Base-by-base conservation (phyloP, 2,113 vertebrate genomes). In the Zosterops hypoxanthus region DNA sequence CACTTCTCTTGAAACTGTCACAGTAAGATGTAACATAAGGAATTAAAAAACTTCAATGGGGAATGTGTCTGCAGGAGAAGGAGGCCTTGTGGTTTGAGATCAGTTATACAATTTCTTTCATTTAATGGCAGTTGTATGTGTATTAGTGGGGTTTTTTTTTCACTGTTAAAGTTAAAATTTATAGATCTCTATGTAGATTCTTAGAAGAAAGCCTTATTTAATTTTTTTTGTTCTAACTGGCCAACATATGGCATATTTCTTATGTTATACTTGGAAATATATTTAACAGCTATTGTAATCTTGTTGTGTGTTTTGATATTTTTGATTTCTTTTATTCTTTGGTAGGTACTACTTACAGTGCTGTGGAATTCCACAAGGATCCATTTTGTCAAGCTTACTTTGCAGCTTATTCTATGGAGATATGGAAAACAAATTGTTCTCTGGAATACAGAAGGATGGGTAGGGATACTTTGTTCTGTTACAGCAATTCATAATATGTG, bases 351-450 rank as follows among this genome's bases (percentile, higher is more conserved):
- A 98, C 50, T 65, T 98, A 46, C 99, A 99, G 95, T 95, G 98
- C 71, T 97, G 97, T 95, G 99, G 99, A 66, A 98, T 99, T 94
- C 99, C 99, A 4, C 99, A 99, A 94, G 99, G 99, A 31, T 99
- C 98, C 2, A 97, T 98, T 5, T 98, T 99, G 73, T 99, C 99
- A 64, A 97, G 98, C 14, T 97, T 99, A 87, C 98, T 99, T 36
- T 99, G 99, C 97, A 99, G 98, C 39, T 97, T 99, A 44, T 99
- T 98, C 95, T 99, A 99, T 2, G 99, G 99, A 39, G 98, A 99
- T 97, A 99, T 99, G 99, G 99, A 99, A 96, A 98, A 98, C 42
- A 79, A 69, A 44, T 89, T 99, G 29, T 96, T 99, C 28, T 28
- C 71, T 31, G 95, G 97, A 39, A 46, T 98, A 10, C 94, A 97